A percentile compares a stretch with the other conserved stretches of the same genome.
These are phyloP conservation scores for Bos indicus DNA, from an alignment of 2,113 vertebrate genomes.

Conservation along the genomic window DNA sequence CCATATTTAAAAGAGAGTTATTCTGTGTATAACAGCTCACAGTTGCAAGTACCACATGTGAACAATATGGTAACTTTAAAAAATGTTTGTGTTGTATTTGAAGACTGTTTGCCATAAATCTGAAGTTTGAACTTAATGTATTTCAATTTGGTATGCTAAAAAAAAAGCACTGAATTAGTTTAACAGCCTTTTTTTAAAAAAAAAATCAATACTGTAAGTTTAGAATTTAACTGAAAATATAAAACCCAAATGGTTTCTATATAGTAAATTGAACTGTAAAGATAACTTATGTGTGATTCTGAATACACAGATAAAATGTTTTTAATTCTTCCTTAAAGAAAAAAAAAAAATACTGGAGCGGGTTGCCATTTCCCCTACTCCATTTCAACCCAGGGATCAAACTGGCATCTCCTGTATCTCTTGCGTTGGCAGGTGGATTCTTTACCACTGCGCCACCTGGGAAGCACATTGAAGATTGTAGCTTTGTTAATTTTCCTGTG, in stretches of 20 bases:
- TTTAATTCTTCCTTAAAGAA: neutral
- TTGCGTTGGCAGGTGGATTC: neutral
- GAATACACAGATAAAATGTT: slow-evolving; percentile 35
- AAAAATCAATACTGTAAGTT: slow-evolving; percentile 65
- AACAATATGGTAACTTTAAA: slow-evolving; percentile 58
- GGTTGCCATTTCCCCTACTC: neutral
- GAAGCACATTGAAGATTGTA: neutral
- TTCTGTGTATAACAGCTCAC: slow-evolving; percentile 48
- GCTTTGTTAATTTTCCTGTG: neutral
- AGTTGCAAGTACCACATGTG: slow-evolving; percentile 1
- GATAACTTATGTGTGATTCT: slow-evolving; percentile 55
- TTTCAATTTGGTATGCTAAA: slow-evolving; percentile 74
- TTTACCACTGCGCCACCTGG: fast-evolving
- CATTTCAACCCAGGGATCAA: neutral
- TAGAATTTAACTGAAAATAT: slow-evolving; percentile 48
- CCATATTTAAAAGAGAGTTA: slow-evolving; percentile 21
- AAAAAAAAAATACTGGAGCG: neutral
- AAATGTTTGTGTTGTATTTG: slow-evolving; percentile 71
- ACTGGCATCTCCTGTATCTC: neutral
- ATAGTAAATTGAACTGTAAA: slow-evolving; percentile 63
- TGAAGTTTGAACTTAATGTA: slow-evolving; percentile 71
- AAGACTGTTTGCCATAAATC: slow-evolving; percentile 70
- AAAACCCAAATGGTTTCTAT: slow-evolving; percentile 57
- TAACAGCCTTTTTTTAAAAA: neutral
- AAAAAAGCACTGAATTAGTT: slow-evolving; percentile 62